Evolutionary conservation across 2,113 vertebrate species (phyloP), one percentile per base, ranked within the genome.

Genomic region (Saccopteryx bilineata): DNA sequence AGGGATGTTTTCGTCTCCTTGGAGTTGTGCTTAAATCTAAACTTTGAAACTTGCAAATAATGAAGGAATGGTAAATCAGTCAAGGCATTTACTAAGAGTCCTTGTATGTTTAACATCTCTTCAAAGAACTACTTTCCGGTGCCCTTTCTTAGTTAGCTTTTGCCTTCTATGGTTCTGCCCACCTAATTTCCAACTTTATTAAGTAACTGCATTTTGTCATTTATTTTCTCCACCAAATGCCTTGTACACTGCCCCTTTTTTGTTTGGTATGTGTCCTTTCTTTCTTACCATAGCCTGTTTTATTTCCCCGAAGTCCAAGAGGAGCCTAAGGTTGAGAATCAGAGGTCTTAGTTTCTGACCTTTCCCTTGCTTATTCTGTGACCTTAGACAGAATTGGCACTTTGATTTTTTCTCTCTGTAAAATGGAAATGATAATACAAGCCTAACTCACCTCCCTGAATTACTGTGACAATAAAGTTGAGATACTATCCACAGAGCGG

Each of bases 1-100:
- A 94, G 66, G 66, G 39, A 52, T 31, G 5, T 75, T 75, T 74
- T 65, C 65, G 48, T 74, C 24, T 93, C 65, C 72, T 65, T 96
- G 90, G 12, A 80, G 87, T 91, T 96, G 92, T 88, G 56, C 66
- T 46, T 96, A 93, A 95, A 95, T 28, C 15, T 79, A 71, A 93
- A 50, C 65, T 88, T 96, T 60, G 88, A 95, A 93, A 50, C 24
- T 50, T 50, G 58, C 21, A 86, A 39, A 9, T 60, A 83, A 80
- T 90, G 61, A 90, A 95, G 10, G 46, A 95, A 91, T 7, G 46
- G 28, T 31, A 89, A 92, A 82, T 87, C 12, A 97, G 33, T 65
- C 33, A 23, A 50, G 52, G 60, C 90, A 13, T 7, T 78, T 95
- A 26, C 26, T 91, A 69, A 97, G 13, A 33, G 85, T 94, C 92